Percentiles rank a stretch among this genome's conserved stretches.
Conservation (phyloP, 2,888 invertebrate species). For the Trichogramma dendrolimi region DNA sequence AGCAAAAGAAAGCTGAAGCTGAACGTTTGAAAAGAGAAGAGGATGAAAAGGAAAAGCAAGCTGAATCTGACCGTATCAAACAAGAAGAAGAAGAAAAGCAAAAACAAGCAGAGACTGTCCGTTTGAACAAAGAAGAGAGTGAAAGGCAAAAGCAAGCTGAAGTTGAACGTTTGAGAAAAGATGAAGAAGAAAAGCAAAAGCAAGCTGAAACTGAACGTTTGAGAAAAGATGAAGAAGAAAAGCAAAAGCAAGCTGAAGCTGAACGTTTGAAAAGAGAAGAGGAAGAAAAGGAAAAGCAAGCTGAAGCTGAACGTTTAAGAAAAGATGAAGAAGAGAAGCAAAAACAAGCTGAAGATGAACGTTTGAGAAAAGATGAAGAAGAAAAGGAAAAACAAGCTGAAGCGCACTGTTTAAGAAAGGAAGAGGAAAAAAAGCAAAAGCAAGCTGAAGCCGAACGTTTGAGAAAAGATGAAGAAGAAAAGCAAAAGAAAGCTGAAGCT, state of each 20-base stretch:
- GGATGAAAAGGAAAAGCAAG: constrained; percentile 15
- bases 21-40: constrained; percentile 30
- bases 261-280: constrained; percentile 27
- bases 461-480: constrained; percentile 20
- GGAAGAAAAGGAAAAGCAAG: constrained; percentile 26
- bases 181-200: constrained; percentile 22
- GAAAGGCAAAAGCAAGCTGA: constrained; percentile 20
- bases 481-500: constrained; percentile 25
- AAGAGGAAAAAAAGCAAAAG: constrained; percentile 22
- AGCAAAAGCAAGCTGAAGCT: constrained; percentile 30
- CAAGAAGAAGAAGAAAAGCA: constrained; percentile 27
- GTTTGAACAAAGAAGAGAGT: constrained; percentile 27
- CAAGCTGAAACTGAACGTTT: constrained; percentile 28
- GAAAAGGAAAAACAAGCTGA: constrained; percentile 6
- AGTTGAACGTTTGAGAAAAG: constrained; percentile 29
- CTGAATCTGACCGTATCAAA: constrained; percentile 22
- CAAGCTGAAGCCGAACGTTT: constrained; percentile 10
- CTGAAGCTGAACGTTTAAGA: constrained; percentile 23
- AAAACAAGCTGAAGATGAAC: constrained; percentile 23
- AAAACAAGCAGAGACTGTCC: constrained; percentile 28
- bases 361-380: constrained; percentile 16
- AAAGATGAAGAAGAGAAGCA: constrained; percentile 28
- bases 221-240: constrained; percentile 22
- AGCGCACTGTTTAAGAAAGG: constrained; percentile 24
- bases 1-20: too few relatives aligned